Evolutionary conservation across 2,797 vertebrate species (phyloP), one percentile per base, ranked within the genome.

Genomic region (Pteronotus mesoamericanus): DNA sequence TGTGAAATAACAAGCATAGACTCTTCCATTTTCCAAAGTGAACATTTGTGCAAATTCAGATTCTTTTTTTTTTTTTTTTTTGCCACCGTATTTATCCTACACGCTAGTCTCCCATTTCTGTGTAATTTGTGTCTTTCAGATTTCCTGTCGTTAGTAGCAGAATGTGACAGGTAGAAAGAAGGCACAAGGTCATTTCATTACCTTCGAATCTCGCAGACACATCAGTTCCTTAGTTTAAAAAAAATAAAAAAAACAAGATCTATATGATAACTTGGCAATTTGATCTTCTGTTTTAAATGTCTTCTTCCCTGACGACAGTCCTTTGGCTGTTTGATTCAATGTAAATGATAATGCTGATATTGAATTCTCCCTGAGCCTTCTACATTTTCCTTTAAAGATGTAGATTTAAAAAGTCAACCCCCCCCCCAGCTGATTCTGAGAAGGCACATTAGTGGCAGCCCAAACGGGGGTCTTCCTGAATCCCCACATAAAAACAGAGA

Each of bases 181-280:
- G 84, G 64, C 75, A 94, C n/a, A 95, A 91, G 94, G 96, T 95
- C 86, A 94, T 86, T 96, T 93, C 75, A 84, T 96, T 96, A 82
- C 75, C 89, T 96, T 61, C 89, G 91, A 95, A 79, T 93, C 51
- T 86, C 93, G 86, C 64, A 77, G 86, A 37, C 22, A 66, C 53
- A 57, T 94, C 42, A 88, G 51, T 96, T 92, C 75, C 84, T 86
- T 94, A 57, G 69, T 87, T 96, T 61, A 37, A 89, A n/a, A 39
- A 92, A 85, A n/a, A n/a, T n/a, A n/a, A n/a, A 94, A 77, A 86
- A 95, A 78, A 88, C 39, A 90, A 92, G 71, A 53, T 53, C 59
- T 72, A 24, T 91, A 57, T 42, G 59, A 64, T 85, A 77, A 79
- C 55, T 86, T 96, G 37, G 37, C n/a, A 77, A 84, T 94, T 83